Conservation (phyloP, 2,113 vertebrate species). For the Oenanthe oenanthe region DNA sequence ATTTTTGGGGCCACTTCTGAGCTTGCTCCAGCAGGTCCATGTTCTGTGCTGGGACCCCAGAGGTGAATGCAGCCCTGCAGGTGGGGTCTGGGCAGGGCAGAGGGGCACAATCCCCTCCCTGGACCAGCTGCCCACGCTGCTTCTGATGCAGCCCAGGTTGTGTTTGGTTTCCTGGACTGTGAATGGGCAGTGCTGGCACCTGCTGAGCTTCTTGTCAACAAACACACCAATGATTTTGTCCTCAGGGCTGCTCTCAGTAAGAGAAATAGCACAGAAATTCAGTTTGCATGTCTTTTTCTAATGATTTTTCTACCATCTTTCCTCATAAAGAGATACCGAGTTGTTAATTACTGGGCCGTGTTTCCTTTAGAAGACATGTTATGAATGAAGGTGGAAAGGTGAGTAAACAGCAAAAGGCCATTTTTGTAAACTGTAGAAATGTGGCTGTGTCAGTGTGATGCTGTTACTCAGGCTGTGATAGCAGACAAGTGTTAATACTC, state of each 20-base stretch:
- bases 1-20: not conserved
- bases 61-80: not conserved
- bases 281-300: rapidly evolving
- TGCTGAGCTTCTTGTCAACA: not conserved
- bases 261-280: not conserved
- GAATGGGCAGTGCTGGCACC: not conserved
- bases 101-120: not conserved
- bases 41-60: not conserved
- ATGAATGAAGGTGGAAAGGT: not conserved
- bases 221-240: not conserved
- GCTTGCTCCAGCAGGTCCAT: rapidly evolving
- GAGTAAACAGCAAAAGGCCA: not conserved
- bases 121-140: rapidly evolving
- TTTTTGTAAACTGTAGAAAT: not conserved
- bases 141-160: not conserved
- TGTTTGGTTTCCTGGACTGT: not conserved
- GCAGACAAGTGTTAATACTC: not conserved
- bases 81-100: not conserved
- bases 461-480: not conserved
- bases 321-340: not conserved
- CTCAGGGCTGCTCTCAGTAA: not conserved
- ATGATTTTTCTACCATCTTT: rapidly evolving
- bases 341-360: not conserved
- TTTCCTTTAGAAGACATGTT: not conserved
- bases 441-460: not conserved